phyloP scores from a whole-genome alignment of 2,797 vertebrate species.

The Catamblyrhynchus diadema region DNA sequence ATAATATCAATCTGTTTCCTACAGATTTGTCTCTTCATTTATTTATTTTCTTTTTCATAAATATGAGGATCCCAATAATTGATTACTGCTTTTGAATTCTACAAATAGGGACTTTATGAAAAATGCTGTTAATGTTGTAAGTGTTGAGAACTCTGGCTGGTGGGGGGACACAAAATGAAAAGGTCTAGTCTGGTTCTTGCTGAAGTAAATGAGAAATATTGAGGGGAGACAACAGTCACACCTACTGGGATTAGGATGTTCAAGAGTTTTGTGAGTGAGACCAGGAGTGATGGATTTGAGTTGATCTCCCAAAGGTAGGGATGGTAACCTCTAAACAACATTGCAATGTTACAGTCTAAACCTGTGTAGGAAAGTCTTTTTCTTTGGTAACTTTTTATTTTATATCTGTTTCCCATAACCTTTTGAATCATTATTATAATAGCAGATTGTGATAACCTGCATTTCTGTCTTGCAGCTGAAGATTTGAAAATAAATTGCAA shows the following conservation, averaged over 20 bases:
- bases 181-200: background rate
- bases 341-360: background rate
- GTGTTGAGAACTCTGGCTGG: background rate
- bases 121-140: background rate
- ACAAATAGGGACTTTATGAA: background rate
- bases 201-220: background rate
- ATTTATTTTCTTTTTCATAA: background rate
- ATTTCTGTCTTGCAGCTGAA: background rate
- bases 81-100: background rate
- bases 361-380: background rate
- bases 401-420: background rate
- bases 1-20: background rate
- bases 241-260: background rate
- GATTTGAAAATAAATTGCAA: background rate
- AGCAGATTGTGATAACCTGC: background rate
- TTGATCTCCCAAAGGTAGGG: background rate
- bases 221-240: background rate
- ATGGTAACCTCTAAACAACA: background rate
- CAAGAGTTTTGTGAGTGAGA: background rate
- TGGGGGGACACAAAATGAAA: background rate
- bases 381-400: background rate
- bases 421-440: background rate
- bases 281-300: background rate
- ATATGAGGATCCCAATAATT: background rate
- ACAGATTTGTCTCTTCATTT: background rate